phyloP scores from a whole-genome alignment of 2,888 invertebrate species.

The Conomelus anceps region DNA sequence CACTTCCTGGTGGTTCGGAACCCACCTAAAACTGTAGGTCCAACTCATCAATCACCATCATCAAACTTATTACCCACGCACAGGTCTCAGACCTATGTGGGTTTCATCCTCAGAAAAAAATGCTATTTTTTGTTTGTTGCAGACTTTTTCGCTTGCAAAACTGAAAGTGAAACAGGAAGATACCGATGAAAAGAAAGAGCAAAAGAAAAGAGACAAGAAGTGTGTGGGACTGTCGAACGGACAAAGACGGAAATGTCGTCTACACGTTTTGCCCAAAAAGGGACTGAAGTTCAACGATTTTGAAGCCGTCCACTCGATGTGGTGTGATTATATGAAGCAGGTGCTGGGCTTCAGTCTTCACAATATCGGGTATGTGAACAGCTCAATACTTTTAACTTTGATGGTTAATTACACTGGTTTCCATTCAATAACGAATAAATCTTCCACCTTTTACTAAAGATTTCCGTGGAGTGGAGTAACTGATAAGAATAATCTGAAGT shows the following conservation, averaged over 20 bases:
- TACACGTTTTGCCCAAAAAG: slow-evolving; percentile 54
- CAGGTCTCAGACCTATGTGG: no score
- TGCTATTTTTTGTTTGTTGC: neutral
- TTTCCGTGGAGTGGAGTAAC: no score
- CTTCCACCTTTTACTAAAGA: no score
- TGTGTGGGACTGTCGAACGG: neutral
- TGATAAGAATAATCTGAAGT: no score
- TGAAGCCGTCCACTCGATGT: slow-evolving; percentile 56
- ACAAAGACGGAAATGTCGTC: slow-evolving; percentile 47
- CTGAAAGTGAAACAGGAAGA: neutral
- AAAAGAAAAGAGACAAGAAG: slow-evolving; percentile 13
- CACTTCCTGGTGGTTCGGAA: no score
- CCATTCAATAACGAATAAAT: no score
- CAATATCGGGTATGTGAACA: neutral
- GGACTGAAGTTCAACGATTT: slow-evolving; percentile 59
- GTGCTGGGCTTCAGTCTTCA: slow-evolving; percentile 45
- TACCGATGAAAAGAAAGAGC: neutral
- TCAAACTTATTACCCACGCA: no score
- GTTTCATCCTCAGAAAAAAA: no score
- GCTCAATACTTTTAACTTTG: slow-evolving; percentile 33
- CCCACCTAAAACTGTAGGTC: no score
- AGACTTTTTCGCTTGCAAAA: slow-evolving; percentile 10
- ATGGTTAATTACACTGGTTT: no score
- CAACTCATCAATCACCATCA: no score
- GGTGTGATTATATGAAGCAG: slow-evolving; percentile 63